Evolutionary conservation across 2,797 vertebrate species (phyloP), one percentile per base, ranked within the genome.

Genomic region (Onychomys arenicola): DNA sequence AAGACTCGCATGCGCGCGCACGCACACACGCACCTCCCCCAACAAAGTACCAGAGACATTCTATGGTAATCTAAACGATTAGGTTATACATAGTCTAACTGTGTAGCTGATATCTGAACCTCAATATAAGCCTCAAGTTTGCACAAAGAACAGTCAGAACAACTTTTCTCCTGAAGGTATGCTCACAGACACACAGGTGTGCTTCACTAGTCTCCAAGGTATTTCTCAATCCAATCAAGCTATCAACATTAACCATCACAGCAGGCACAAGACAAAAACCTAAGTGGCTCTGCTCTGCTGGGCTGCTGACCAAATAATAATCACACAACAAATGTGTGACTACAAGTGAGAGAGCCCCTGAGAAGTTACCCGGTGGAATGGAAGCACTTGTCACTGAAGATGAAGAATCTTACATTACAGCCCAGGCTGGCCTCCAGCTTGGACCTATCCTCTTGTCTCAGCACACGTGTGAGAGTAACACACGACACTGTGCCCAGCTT

Each of bases 111-210:
- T 61, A 88, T 81, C 55, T 92, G 84, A 95, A 96, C n/a, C 29
- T 78, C 55, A n/a, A 17, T 37, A 67, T 65, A 69, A 93, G 76
- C 11, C 73, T 65, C 55, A 93, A 73, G 43, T 61, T 46, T 76
- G 85, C 91, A 78, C 73, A 49, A 94, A 96, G 82, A 89, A 52
- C 13, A 23, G 4, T 89, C 81, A 91, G 63, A 71, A 91, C 37
- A 93, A 82, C 25, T 37, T 43, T 43, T n/a, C 9, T 85, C 83
- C 83, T 61, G 57, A 59, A 89, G 55, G 52, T 59, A 7, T 27
- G 27, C 17, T 61, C n/a, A 73, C n/a, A 88, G n/a, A 88, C 49
- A 55, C 65, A 86, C 46, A 73, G 25, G 49, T 88, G 46, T 87
- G n/a, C 27, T 75, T 59, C n/a, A 21, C 71, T 61, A 34, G 13